Percentiles rank a stretch among this genome's conserved stretches.
Evolutionary conservation across 2,888 invertebrate genomes (phyloP).

Genomic region (Furcula furcula): DNA sequence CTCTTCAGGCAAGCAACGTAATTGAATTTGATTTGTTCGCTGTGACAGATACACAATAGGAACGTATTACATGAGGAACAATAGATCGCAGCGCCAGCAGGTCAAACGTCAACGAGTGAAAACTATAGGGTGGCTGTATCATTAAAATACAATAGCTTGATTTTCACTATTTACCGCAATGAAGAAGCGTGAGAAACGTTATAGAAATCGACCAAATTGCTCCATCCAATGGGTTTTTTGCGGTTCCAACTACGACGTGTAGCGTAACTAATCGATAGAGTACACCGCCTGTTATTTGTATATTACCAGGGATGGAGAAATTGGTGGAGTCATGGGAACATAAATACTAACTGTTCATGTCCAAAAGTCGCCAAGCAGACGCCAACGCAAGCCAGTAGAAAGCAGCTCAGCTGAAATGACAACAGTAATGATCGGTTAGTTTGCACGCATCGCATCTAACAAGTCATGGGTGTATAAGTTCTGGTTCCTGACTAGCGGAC

Average conservation of each 20-base stretch:
- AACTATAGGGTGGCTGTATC: slow-evolving; percentile 48
- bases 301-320: slow-evolving; percentile 22
- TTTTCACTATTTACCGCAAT: slow-evolving; percentile 75
- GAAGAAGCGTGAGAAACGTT: slow-evolving; percentile 70
- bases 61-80: slow-evolving; percentile 27
- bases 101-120: slow-evolving; percentile 54
- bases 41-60: slow-evolving; percentile 10
- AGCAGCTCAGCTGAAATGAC: slow-evolving; percentile 73
- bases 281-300: slow-evolving; percentile 9
- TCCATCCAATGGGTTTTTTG: slow-evolving; percentile 55
- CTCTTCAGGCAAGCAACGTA: slow-evolving; percentile 6
- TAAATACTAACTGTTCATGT: slow-evolving; percentile 75
- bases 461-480: slow-evolving; percentile 3
- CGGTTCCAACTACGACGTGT: slow-evolving; percentile 40
- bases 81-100: slow-evolving; percentile 56
- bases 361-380: slow-evolving; percentile 77
- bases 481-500: slow-evolving; percentile 8
- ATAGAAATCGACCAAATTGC: slow-evolving; percentile 70
- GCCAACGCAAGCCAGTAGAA: slow-evolving; percentile 70
- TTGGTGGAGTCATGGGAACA: slow-evolving; percentile 26
- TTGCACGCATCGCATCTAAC: slow-evolving; percentile 8
- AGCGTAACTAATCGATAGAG: slow-evolving; percentile 35
- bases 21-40: slow-evolving; percentile 3
- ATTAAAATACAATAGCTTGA: slow-evolving; percentile 61
- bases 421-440: slow-evolving; percentile 33